phyloP scores from a whole-genome alignment of 2,888 invertebrate genomes.

The Ephialtes manifestator region DNA sequence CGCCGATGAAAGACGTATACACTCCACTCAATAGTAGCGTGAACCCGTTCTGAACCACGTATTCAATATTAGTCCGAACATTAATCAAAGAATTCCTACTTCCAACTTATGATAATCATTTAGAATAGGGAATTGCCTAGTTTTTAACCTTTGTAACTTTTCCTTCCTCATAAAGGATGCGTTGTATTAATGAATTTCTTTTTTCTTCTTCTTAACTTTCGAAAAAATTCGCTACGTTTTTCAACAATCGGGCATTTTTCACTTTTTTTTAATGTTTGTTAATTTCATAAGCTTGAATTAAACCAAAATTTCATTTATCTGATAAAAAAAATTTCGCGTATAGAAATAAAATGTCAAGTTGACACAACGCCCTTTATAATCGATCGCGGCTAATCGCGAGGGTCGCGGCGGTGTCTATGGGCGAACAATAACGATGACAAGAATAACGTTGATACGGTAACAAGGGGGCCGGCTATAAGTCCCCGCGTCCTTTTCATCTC shows the following conservation, averaged over 20 bases:
- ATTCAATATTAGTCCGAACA: neutral
- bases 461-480: constrained; percentile 59
- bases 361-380: constrained; percentile 3
- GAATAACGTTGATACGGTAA: constrained; percentile 71
- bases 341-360: neutral
- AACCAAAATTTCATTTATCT: too few species aligned
- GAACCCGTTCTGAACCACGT: neutral
- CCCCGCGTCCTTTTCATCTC: constrained; percentile 55
- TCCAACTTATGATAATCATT: neutral
- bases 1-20: neutral
- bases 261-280: too few species aligned
- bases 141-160: too few species aligned
- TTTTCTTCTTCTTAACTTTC: too few species aligned
- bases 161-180: too few species aligned
- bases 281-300: neutral
- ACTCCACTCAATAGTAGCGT: neutral
- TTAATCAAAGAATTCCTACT: neutral
- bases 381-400: constrained; percentile 41
- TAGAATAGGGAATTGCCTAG: too few species aligned
- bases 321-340: neutral
- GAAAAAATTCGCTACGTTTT: too few species aligned
- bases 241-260: too few species aligned
- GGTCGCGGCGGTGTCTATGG: constrained; percentile 53
- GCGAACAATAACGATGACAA: constrained; percentile 61
- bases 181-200: too few species aligned